A percentile compares a stretch with the other conserved stretches of the same genome.
These are phyloP conservation scores for Hesperia comma DNA, from an alignment of 2,888 invertebrate genomes.

Conservation along the genomic window DNA sequence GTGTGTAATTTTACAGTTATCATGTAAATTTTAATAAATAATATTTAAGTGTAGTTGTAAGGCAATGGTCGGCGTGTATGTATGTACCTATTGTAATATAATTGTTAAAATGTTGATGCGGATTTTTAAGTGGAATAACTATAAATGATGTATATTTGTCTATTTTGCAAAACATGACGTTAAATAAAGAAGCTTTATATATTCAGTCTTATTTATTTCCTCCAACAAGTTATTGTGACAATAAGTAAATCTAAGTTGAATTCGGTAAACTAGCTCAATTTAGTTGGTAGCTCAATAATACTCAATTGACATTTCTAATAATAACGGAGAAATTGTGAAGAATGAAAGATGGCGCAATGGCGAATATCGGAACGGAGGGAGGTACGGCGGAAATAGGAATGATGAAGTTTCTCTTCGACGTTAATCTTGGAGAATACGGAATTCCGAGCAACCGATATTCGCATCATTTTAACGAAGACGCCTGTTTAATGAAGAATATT, in stretches of 20 bases:
- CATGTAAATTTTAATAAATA: conserved; percentile 11
- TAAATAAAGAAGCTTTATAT: conserved; percentile 83
- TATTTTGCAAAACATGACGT: conserved; percentile 84
- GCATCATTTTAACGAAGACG: too few relatives aligned
- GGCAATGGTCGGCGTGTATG: conserved; percentile 52
- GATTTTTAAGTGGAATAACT: conserved; percentile 77
- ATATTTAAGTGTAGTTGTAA: conserved; percentile 12
- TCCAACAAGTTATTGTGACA: neutral
- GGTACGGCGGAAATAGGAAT: conserved; percentile 42
- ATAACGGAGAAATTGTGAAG: conserved; percentile 48
- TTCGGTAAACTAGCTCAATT: conserved; percentile 16
- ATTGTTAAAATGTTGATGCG: conserved; percentile 80
- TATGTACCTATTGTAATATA: conserved; percentile 72
- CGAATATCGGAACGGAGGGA: conserved; percentile 29
- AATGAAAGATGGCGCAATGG: conserved; percentile 15
- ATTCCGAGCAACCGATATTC: conserved; percentile 59
- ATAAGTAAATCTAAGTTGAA: neutral
- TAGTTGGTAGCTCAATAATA: conserved; percentile 40
- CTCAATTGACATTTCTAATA: conserved; percentile 59
- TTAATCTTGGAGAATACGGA: conserved; percentile 68
- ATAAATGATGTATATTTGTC: conserved; percentile 79
- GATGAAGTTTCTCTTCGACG: conserved; percentile 47
- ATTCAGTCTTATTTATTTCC: conserved; percentile 15
- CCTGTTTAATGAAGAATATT: too few relatives aligned
- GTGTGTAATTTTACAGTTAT: neutral